Conservation (phyloP, 2,797 vertebrate genomes). For the Perodicticus potto region DNA sequence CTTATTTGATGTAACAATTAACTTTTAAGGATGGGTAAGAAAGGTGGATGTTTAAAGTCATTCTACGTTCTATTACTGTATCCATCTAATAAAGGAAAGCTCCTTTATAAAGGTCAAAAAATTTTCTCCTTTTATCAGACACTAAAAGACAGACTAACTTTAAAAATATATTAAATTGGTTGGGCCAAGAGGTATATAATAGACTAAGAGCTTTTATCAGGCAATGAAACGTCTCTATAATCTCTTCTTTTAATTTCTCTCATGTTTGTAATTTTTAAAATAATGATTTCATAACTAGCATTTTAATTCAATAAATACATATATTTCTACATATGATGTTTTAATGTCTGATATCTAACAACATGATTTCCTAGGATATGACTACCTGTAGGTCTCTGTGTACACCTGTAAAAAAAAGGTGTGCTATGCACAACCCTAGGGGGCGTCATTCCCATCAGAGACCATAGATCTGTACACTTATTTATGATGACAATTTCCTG, state of each 20-base stretch:
- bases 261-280: slow-evolving; percentile 34
- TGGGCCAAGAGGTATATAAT: slow-evolving; percentile 16
- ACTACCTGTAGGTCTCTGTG: neutral
- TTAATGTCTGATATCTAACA: slow-evolving; percentile 49
- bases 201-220: slow-evolving; percentile 22
- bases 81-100: slow-evolving; percentile 61
- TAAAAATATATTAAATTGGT: slow-evolving; percentile 64
- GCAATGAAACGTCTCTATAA: slow-evolving; percentile 35
- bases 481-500: neutral
- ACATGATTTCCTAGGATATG: neutral
- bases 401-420: neutral
- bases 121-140: slow-evolving; percentile 73
- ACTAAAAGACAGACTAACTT: slow-evolving; percentile 72
- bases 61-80: slow-evolving; percentile 64
- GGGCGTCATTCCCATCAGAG: neutral
- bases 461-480: neutral
- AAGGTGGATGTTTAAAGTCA: slow-evolving; percentile 64
- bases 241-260: neutral
- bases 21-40: slow-evolving; percentile 75
- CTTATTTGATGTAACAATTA: slow-evolving; percentile 71
- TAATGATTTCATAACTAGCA: neutral
- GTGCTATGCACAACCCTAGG: neutral
- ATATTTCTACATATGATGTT: neutral
- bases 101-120: slow-evolving; percentile 71
- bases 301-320: slow-evolving; percentile 24